Base-by-base conservation (phyloP, 2,888 invertebrate genomes). In the Hydroisotoma schaefferi region DNA sequence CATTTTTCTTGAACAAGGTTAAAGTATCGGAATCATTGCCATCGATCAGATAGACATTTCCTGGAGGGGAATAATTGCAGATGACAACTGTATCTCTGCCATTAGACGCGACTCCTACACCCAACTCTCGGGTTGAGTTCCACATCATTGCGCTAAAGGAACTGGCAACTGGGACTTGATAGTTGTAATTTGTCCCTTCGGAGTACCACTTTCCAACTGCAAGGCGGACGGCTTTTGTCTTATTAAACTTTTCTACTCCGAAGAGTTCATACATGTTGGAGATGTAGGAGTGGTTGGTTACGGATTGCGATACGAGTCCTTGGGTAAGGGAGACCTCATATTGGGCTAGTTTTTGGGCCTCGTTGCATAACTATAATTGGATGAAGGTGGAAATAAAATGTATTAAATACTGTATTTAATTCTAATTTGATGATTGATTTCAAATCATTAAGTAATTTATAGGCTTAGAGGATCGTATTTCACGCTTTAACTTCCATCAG, bases 291-390 rank as follows among this genome's bases (percentile, higher is more conserved):
- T 46, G 55, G 26, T 63, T 63, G n/a, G 61, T 28, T 54, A 55
- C 55, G 37, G 26, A 22, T 26, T 40, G n/a, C 8, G 20, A 4
- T 5, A 10, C n/a, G 40, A 40, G 8, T 15, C 33, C 40, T 40
- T 40, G 40, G n/a, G 5, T 20, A 18, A 18, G 40, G 15, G 40
- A 40, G 15, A 51, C 61, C 27, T 55, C 44, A 18, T 52, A 27
- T 3, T 67, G 59, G n/a, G 67, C 63, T 63, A 63, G 63, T 23
- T 57, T 56, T 37, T 67, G 63, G 25, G 67, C 67, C 52, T 55
- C 52, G 12, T 58, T 61, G 37, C 49, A 55, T 15, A 64, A 57
- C 63, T 64, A 40, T 6, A 26, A 12, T 28, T 6, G 46, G 49
- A 47, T 23, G 15, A 4, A 8, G 15, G 33, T 10, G 33, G 33